Conservation (phyloP, 2,797 vertebrate species). For the Gorsachius magnificus region DNA sequence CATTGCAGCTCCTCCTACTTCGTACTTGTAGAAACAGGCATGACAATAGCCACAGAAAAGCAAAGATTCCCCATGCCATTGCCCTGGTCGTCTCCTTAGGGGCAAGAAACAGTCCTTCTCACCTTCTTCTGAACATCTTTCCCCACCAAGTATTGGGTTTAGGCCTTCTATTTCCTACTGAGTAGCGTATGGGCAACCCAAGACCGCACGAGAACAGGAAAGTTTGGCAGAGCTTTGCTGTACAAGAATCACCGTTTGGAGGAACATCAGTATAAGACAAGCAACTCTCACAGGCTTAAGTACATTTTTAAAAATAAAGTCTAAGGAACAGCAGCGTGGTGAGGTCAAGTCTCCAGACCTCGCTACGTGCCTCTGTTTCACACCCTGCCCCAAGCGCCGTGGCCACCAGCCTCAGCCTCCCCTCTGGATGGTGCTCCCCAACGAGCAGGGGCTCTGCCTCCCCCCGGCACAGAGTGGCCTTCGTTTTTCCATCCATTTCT, state of each 20-base stretch:
- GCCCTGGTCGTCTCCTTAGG: not conserved
- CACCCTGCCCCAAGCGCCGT: rapidly evolving
- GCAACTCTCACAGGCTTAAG: not conserved
- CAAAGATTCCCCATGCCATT: not conserved
- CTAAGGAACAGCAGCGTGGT: not conserved
- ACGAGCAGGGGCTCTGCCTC: not conserved
- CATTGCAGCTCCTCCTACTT: not conserved
- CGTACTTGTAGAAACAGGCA: not conserved
- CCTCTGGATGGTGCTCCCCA: rapidly evolving
- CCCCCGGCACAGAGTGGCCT: rapidly evolving
- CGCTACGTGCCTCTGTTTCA: not conserved
- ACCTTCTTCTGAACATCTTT: not conserved
- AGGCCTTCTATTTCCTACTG: not conserved
- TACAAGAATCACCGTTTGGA: not conserved
- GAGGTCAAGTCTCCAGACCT: not conserved
- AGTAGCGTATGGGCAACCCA: not conserved
- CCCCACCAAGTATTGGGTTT: not conserved
- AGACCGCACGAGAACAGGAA: not conserved
- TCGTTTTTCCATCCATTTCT: not conserved
- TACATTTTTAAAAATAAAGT: not conserved
- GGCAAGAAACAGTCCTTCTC: not conserved
- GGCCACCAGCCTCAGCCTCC: not conserved
- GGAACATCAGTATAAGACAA: not conserved
- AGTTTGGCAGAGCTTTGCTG: not conserved
- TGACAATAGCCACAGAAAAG: not conserved